phyloP scores from a whole-genome alignment of 1,140 invertebrate species.

The Agrilus planipennis region DNA sequence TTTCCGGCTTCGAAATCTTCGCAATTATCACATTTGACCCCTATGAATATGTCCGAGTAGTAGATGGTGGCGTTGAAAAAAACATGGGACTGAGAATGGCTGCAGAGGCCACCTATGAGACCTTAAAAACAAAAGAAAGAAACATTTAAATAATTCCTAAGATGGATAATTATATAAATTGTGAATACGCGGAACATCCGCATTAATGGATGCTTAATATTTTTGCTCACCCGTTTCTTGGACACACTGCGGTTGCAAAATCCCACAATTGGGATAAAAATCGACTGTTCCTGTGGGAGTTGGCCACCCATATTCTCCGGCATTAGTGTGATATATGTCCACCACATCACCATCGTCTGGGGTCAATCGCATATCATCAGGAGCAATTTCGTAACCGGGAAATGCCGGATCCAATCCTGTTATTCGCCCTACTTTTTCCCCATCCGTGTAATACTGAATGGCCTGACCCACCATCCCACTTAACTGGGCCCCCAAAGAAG shows the following conservation, averaged over 20 bases:
- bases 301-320: constrained; percentile 32
- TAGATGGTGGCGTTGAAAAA: no score
- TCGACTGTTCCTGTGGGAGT: constrained; percentile 34
- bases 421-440: constrained; percentile 7
- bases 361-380: not conserved
- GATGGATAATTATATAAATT: no score
- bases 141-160: no score
- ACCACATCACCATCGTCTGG: constrained; percentile 35
- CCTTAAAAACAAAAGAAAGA: no score
- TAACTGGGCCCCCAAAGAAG: constrained; percentile 65
- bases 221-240: no score
- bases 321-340: constrained; percentile 39
- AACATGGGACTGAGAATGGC: no score
- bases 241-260: not conserved
- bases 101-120: no score
- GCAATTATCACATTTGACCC: no score
- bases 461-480: not conserved
- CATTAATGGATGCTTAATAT: no score
- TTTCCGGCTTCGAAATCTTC: no score
- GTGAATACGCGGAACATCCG: no score
- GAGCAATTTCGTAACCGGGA: not conserved
- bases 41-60: no score
- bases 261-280: constrained; percentile 32
- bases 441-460: not conserved
- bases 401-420: constrained; percentile 9